Base-by-base conservation (phyloP, 2,888 invertebrate species). In the Physocephala rufipes region DNA sequence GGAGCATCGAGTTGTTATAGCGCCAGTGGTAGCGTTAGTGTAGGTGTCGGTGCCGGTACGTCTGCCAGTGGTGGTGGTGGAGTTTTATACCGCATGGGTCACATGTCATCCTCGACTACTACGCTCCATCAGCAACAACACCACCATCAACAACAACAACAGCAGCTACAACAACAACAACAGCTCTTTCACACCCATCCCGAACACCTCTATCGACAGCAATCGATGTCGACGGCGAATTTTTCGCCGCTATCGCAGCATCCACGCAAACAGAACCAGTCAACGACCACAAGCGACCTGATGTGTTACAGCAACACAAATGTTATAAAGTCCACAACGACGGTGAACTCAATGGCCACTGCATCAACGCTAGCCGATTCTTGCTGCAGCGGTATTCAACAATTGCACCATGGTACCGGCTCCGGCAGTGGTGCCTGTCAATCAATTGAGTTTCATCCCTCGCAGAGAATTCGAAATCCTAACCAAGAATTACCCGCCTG, bases 281-380 rank as follows among this genome's bases (percentile, higher is more conserved):
- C 86, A 76, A 86, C 85, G 59, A 85, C 84, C 72, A 86, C 85
- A 73, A 81, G 82, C 77, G 85, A 86, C 77, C 80, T 86, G 77
- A 82, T 83, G 77, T 76, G 78, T 73, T 77, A 78, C 74, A 78
- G 79, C 74, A 83, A 84, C 79, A 76, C 81, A 72, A 85, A 84
- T 83, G 85, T 86, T 83, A 85, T 86, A 81, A 86, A 85, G 78
- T 84, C 86, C 74, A 84, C 86, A 70, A 82, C 84, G 72, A 81
- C 84, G 76, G 83, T 84, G 74, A 83, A 84, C 77, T 82, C 81
- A 74, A 78, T 79, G 74, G 84, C 85, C 67, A 85, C 85, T 59
- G 84, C 85, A 64, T 85, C 84, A 1, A 85, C 85, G 58, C 74
- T 85, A 71, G 84, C 81, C 69, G 82, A 84, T 55, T 85, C 85